These are phyloP conservation scores for Abscondita cerata DNA, from an alignment of 2,888 invertebrate genomes.

Conservation along the genomic window DNA sequence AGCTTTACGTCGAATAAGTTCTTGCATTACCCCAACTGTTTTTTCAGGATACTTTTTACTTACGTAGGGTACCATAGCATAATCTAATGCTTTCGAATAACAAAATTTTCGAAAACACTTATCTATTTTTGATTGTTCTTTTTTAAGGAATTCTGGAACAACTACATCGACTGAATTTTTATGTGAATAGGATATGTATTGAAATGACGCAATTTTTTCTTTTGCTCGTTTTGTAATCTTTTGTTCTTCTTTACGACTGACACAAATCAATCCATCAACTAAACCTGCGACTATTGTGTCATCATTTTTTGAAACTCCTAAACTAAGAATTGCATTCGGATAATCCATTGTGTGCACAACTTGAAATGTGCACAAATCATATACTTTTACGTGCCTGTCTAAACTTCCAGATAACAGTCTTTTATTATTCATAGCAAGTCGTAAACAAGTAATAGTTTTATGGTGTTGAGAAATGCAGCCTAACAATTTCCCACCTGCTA, in stretches of 20 bases:
- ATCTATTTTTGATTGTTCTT: conserved; percentile 69
- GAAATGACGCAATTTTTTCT: conserved; percentile 65
- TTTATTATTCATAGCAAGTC: conserved; percentile 81
- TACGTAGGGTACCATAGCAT: conserved; percentile 69
- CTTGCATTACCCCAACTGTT: conserved; percentile 82
- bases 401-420: conserved; percentile 88
- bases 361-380: conserved; percentile 86
- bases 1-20: conserved; percentile 83
- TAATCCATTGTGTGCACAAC: conserved; percentile 88
- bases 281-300: conserved; percentile 89
- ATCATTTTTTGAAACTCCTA: conserved; percentile 79
- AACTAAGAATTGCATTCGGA: conserved; percentile 88
- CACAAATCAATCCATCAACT: conserved; percentile 90
- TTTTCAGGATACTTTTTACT: conserved; percentile 74
- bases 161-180: conserved; percentile 61
- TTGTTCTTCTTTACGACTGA: conserved; percentile 77
- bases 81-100: conserved; percentile 80
- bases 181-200: conserved; percentile 54
- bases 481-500: conserved; percentile 85
- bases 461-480: conserved; percentile 90
- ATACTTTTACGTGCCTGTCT: conserved; percentile 93
- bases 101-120: conserved; percentile 78
- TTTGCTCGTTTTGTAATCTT: conserved; percentile 51
- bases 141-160: conserved; percentile 57
- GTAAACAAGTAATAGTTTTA: conserved; percentile 90